Base-by-base conservation (phyloP, 2,113 vertebrate species). In the Columba janthina region DNA sequence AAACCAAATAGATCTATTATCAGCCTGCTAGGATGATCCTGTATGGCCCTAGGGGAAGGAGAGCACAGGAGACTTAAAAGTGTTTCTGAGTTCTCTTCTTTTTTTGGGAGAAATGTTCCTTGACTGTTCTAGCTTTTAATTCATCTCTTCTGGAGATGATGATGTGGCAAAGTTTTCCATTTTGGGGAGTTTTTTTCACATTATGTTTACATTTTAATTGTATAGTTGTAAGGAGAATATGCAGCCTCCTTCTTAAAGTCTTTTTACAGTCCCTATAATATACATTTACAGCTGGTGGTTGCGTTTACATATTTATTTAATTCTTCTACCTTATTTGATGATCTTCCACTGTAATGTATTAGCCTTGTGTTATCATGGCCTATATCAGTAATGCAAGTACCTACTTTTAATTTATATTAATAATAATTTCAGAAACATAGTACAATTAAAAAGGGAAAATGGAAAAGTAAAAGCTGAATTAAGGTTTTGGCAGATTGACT, bases 121-220 rank as follows among this genome's bases (percentile, higher is more conserved):
- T 42, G 10, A 12, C 7, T 20, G 6, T 40, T 86, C 13, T 54
- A 34, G n/a, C 31, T 56, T 60, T 5, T 56, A 61, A 36, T 4
- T 62, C 18, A 42, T 31, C 8, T 31, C 3, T 2, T 71, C 2
- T 46, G 5, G 7, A 92, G 6, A 2, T 8, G 8, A 4, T 8
- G 4, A n/a, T 61, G 9, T n/a, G 11, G 0, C 46, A 44, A 50
- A 50, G 4, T 40, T 61, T 66, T 66, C 11, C 26, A 24, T 51
- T 80, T 56, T 54, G 48, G 6, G 2, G 11, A 1, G 2, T 13
- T 26, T 69, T 71, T 88, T 64, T 26, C 9, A 4, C 2, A 11
- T 38, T 15, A 29, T 75, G 7, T 19, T 12, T 69, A 40, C 11
- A 31, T 79, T 53, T 62, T 76, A 76, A 40, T 53, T 85, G 5